Percentiles rank a stretch among this genome's conserved stretches.
phyloP scores from a whole-genome alignment of 2,113 vertebrate species.

The Gadus macrocephalus region DNA sequence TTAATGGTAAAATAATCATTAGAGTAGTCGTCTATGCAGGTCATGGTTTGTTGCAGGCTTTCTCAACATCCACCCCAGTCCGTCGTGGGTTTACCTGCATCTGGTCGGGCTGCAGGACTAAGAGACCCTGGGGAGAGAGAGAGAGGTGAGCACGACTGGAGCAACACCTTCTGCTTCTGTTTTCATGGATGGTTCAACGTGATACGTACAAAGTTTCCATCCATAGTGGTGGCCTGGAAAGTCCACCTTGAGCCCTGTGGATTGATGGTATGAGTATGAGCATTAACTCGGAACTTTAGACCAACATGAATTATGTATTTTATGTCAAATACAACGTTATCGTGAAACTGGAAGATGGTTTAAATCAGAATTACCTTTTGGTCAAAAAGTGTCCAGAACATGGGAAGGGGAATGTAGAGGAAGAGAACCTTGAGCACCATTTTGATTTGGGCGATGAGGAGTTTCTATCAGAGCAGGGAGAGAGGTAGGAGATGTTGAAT shows the following conservation, averaged over 20 bases:
- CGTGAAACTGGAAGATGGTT: neutral
- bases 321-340: neutral
- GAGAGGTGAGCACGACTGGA: constrained; percentile 1
- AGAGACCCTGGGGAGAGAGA: constrained; percentile 68
- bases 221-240: constrained; percentile 88
- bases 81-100: constrained; percentile 82
- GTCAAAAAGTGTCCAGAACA: constrained; percentile 98
- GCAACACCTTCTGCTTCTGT: neutral
- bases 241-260: constrained; percentile 93
- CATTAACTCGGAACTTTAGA: no score
- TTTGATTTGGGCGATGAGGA: constrained; percentile 87
- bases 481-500: constrained; percentile 32
- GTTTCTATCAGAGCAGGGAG: constrained; percentile 72
- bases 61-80: no score
- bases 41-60: no score
- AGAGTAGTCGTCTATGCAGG: no score
- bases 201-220: constrained; percentile 85
- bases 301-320: no score
- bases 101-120: constrained; percentile 89
- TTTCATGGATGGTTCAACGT: neutral
- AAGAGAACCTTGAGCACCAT: constrained; percentile 90
- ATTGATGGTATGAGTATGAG: neutral
- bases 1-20: no score
- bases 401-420: constrained; percentile 91
- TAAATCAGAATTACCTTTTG: constrained; percentile 82